phyloP scores from a whole-genome alignment of 2,888 invertebrate genomes.

The Camponotus fellah region DNA sequence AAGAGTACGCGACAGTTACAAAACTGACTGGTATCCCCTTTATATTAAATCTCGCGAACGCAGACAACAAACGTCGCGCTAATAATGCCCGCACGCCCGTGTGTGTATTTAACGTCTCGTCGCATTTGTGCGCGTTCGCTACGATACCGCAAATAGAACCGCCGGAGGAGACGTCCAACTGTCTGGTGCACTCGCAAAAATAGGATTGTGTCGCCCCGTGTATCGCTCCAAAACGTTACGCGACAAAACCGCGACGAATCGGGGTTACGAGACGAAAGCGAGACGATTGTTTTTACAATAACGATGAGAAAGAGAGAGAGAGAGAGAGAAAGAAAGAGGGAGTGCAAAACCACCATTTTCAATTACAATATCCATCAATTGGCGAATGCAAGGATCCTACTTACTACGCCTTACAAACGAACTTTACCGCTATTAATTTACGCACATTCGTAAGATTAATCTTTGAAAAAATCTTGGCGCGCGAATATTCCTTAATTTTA shows the following conservation, averaged over 20 bases:
- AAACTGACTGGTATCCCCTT: conserved; percentile 15
- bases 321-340: background rate
- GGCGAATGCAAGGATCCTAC: background rate
- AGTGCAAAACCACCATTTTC: background rate
- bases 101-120: conserved; percentile 61
- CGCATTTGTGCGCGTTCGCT: conserved; percentile 53
- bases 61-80: conserved; percentile 71
- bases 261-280: conserved; percentile 45
- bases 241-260: conserved; percentile 48
- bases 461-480: background rate
- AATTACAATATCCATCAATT: conserved; percentile 33
- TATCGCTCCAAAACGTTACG: conserved; percentile 59
- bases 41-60: conserved; percentile 18
- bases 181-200: conserved; percentile 84
- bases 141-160: conserved; percentile 75
- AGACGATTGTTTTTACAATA: background rate
- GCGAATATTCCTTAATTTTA: background rate
- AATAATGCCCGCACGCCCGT: conserved; percentile 65
- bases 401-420: background rate
- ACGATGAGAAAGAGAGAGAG: background rate
- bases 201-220: conserved; percentile 76
- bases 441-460: background rate
- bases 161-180: conserved; percentile 82
- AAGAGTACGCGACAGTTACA: conserved; percentile 8
- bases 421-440: background rate